Base-by-base conservation (phyloP, 2,113 vertebrate genomes). In the Neodontobutis hainanensis region DNA sequence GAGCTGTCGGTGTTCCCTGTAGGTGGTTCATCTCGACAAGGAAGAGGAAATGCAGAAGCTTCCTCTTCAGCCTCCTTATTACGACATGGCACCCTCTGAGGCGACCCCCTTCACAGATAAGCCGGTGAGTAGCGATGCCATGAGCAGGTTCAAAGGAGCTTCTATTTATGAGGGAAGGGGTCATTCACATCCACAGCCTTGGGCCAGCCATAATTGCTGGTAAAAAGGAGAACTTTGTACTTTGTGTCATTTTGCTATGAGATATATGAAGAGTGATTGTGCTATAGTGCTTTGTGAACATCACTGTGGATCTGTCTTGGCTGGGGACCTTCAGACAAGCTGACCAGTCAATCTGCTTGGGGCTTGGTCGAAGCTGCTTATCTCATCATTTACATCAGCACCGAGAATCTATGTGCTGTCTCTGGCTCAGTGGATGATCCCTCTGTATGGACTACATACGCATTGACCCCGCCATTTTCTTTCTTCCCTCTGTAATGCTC, bases 11-110 rank as follows among this genome's bases (percentile, higher is more conserved):
- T 82, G 75, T 78, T 57, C 0, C 81, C 78, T 73, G 7, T 85
- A 98, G 95, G 93, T 95, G 70, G 94, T 95, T 71, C 93, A 94
- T 77, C 85, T 96, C 51, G 95, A 95, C 88, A 95, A 95, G 75
- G 94, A 95, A 11, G 94, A 95, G 65, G 94, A 96, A 62, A 90
- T 92, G 48, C 92, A 94, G 91, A 94, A 95, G 77, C 88, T 94
- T 65, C 90, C 94, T 32, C 89, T 94, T 5, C 94, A 96, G 85
- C 75, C 94, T 16, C 92, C 92, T 12, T 97, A 96, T 90, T 97
- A 94, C 0, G 94, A 97, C 89, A 94, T 94, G 92, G 92, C 93
- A 32, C 85, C 92, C 75, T 90, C 92, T 0, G 94, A 96, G 81
- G 88, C 93, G 40, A 89, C 92, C 64, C 90, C 92, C 53, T 94